phyloP scores from a whole-genome alignment of 2,888 invertebrate genomes.

The Busseola fusca region DNA sequence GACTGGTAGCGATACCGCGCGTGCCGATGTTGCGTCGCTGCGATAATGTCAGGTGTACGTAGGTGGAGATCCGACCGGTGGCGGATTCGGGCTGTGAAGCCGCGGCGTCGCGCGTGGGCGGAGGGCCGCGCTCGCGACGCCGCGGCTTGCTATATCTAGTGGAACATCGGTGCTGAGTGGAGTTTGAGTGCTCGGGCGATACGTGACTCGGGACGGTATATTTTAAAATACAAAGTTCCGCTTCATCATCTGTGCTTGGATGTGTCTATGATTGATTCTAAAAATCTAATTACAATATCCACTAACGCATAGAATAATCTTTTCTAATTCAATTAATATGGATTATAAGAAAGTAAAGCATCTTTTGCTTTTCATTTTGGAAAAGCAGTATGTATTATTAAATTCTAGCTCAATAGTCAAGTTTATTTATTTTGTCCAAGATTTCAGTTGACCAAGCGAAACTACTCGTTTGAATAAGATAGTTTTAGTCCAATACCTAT shows the following conservation, averaged over 20 bases:
- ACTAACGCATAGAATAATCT: slow-evolving; percentile 12
- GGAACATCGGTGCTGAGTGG: slow-evolving; percentile 74
- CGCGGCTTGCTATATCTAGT: slow-evolving; percentile 58
- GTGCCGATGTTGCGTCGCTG: slow-evolving; percentile 47
- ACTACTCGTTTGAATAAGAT: slow-evolving; percentile 50
- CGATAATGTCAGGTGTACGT: slow-evolving; percentile 61
- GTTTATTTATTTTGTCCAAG: slow-evolving; percentile 21
- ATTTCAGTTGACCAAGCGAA: slow-evolving; percentile 61
- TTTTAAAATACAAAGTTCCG: slow-evolving; percentile 64
- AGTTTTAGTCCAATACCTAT: slow-evolving; percentile 44
- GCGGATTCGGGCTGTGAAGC: slow-evolving; percentile 60
- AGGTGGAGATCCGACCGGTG: slow-evolving; percentile 59
- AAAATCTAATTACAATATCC: slow-evolving; percentile 15
- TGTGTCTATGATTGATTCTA: slow-evolving; percentile 6
- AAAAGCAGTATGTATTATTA: not conserved
- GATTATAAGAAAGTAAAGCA: not conserved
- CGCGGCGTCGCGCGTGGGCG: slow-evolving; percentile 55
- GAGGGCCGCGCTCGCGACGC: slow-evolving; percentile 22
- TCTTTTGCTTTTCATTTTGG: not conserved
- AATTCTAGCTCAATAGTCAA: not conserved
- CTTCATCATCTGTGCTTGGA: slow-evolving; percentile 60
- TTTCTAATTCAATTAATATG: not conserved
- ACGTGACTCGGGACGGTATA: slow-evolving; percentile 75
- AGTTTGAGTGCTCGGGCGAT: slow-evolving; percentile 78
- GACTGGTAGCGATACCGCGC: slow-evolving; percentile 33